Evolutionary conservation across 2,113 vertebrate species (phyloP).

Genomic region (Menura novaehollandiae): DNA sequence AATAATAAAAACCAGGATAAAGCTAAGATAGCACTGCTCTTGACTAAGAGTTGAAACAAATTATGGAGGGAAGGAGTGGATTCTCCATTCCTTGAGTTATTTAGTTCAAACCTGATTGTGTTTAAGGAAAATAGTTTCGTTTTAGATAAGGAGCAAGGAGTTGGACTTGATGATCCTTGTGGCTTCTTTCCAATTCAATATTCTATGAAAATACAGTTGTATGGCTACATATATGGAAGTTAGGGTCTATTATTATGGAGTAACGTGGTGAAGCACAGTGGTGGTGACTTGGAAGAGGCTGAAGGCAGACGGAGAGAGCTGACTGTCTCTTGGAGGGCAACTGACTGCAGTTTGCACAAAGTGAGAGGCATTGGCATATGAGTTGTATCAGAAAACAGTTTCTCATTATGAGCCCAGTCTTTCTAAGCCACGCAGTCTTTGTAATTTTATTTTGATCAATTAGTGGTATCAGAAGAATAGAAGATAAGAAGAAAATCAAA

Average conservation of each 20-base stretch:
- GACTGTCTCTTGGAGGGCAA: neutral
- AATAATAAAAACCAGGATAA: neutral
- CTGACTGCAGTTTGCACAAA: neutral
- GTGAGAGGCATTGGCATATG: neutral
- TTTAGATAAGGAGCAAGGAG: neutral
- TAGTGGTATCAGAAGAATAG: neutral
- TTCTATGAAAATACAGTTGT: neutral
- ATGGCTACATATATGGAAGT: neutral
- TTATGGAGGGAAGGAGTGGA: neutral
- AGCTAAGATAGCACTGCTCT: too few species aligned
- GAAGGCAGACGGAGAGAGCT: neutral
- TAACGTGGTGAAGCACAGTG: neutral
- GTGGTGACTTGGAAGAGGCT: neutral
- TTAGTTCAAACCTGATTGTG: neutral
- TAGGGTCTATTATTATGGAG: fast-evolving
- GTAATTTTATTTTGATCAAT: neutral
- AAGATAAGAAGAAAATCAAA: neutral
- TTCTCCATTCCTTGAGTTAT: neutral
- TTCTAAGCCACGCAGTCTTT: neutral
- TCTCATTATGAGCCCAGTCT: neutral
- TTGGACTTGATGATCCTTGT: neutral
- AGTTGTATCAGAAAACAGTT: neutral
- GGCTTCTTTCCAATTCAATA: neutral
- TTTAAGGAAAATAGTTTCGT: neutral
- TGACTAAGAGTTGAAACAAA: neutral